Conservation (phyloP, 2,113 vertebrate genomes). For the Takifugu bimaculatus region DNA sequence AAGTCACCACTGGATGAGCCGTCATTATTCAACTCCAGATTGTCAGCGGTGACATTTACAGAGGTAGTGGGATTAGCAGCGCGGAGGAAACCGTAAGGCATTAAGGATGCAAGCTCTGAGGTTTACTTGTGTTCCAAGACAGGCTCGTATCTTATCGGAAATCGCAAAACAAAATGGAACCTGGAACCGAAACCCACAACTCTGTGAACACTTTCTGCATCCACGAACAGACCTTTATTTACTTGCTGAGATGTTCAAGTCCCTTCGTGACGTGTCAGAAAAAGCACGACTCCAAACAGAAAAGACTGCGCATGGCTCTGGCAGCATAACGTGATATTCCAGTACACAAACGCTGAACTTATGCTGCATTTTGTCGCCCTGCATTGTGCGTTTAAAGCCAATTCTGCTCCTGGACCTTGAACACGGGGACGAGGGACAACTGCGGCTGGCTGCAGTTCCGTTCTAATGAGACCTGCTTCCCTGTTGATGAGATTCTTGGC, state of each 20-base stretch:
- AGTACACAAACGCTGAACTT: conserved; percentile 35
- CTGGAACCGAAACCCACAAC: not conserved
- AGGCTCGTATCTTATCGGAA: not conserved
- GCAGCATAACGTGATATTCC: conserved; percentile 9
- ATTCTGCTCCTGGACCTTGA: conserved; percentile 16
- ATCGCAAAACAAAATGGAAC: conserved; percentile 1
- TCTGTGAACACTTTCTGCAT: not conserved
- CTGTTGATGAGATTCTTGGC: conserved; percentile 37
- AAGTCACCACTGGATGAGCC: conserved; percentile 10
- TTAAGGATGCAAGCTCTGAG: conserved; percentile 10
- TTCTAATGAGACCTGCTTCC: conserved; percentile 48
- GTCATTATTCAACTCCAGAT: conserved; percentile 25
- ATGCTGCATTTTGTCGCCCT: conserved; percentile 9
- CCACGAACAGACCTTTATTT: not conserved
- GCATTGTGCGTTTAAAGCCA: conserved; percentile 10
- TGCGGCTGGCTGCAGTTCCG: conserved; percentile 8
- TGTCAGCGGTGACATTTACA: conserved; percentile 37
- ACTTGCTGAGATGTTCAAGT: conserved; percentile 9
- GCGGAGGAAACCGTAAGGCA: conserved; percentile 13
- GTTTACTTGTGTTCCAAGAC: conserved; percentile 4
- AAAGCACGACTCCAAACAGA: not conserved
- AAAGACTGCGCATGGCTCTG: too few species aligned
- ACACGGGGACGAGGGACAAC: conserved; percentile 21
- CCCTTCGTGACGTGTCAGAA: conserved; percentile 18
- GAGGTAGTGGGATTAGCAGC: conserved; percentile 10